Base-by-base conservation (phyloP, 1,140 invertebrate species). In the Psix sp. region DNA sequence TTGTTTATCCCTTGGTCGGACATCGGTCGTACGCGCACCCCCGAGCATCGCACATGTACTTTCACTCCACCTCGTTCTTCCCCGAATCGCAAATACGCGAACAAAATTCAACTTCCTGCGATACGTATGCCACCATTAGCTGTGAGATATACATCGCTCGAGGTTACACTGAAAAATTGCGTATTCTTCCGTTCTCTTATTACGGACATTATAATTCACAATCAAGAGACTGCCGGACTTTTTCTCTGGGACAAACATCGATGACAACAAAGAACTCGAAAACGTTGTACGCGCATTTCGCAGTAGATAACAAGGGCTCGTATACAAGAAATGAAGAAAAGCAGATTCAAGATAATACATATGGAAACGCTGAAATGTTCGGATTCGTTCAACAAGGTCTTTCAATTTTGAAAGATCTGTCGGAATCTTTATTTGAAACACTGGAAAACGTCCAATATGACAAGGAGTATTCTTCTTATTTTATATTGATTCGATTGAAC, bases 1-100 rank as follows among this genome's bases (percentile, higher is more conserved):
- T 79, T 80, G 79, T 83, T 83, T 76, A 82, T 71, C 73, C 60
- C 60, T 62, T 43, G 36, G 60, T 57, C 57, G 67, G 43, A 60
- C 57, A 60, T 59, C 43, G 59, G 68, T 59, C 68, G 66, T 65
- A 77, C 68, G 70, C 73, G 70, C 51, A 51, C 52, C 70, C 29
- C 31, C 35, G 26, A 63, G 54, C 65, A 35, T 31, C 48, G 66
- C 60, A 57, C 59, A 66, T 52, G 57, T 60, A 74, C 62, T 73
- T 66, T 77, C 68, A 63, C 74, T 74, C 48, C 33, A 52, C 40
- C 54, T 66, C 70, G 63, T 76, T 77, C 74, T 29, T 70, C 52
- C 70, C 51, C 49, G 24, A 76, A 71, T 66, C 54, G 56, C 67
- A 49, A 75, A 71, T 65, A 52, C 49, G 40, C 24, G 31, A 17